Percentiles rank a stretch among this genome's conserved stretches.
phyloP scores from a whole-genome alignment of 1,140 invertebrate species.

The Mesaphorura yosii region DNA sequence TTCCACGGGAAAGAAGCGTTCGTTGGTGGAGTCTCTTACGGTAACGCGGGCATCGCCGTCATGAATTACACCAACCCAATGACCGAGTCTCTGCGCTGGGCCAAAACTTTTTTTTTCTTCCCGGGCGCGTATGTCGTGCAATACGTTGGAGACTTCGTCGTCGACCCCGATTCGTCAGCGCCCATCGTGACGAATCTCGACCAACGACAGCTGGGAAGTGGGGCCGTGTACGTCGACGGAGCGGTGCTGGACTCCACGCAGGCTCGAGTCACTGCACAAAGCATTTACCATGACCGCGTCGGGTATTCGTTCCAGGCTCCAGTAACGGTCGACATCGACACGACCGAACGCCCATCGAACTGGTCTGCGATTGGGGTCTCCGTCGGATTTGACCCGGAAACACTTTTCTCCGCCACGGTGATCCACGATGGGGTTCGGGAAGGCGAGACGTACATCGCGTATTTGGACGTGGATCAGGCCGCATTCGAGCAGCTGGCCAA shows the following conservation, averaged over 20 bases:
- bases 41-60: slow-evolving; percentile 2
- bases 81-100: neutral
- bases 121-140: slow-evolving; percentile 5
- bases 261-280: neutral
- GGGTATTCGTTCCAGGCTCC: neutral
- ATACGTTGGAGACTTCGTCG: neutral
- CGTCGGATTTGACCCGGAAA: slow-evolving; percentile 5
- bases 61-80: slow-evolving; percentile 16
- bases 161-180: neutral
- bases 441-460: neutral
- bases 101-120: slow-evolving; percentile 16
- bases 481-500: too few relatives aligned
- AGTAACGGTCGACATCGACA: neutral
- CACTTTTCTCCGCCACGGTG: slow-evolving; percentile 2
- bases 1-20: slow-evolving; percentile 7
- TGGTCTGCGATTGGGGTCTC: slow-evolving; percentile 13
- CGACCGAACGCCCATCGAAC: neutral
- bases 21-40: slow-evolving; percentile 9
- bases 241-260: neutral
- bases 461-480: neutral
- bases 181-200: slow-evolving; percentile 10
- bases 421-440: neutral
- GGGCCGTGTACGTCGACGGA: slow-evolving; percentile 12
- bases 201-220: slow-evolving; percentile 7
- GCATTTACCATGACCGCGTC: slow-evolving; percentile 5